Conservation (phyloP, 2,797 vertebrate species). For the Periparus ater region DNA sequence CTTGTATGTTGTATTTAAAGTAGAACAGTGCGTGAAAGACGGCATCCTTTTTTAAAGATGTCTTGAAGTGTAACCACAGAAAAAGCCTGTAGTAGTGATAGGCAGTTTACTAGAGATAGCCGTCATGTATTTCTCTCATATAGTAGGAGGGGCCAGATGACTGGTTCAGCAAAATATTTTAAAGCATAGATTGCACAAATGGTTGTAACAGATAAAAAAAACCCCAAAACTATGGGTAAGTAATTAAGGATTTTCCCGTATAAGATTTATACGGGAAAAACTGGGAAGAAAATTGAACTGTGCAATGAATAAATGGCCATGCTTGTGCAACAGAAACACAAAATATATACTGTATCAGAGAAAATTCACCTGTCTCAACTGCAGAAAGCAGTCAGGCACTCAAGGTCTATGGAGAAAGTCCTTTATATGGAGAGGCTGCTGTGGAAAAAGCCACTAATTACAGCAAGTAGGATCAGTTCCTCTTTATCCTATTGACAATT, state of each 20-base stretch:
- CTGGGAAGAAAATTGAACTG: neutral
- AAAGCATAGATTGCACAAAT: neutral
- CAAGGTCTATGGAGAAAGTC: neutral
- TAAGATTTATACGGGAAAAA: neutral
- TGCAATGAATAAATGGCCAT: neutral
- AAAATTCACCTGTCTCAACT: neutral
- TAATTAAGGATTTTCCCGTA: neutral
- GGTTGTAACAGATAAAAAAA: neutral
- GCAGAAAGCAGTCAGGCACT: neutral
- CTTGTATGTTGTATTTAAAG: neutral
- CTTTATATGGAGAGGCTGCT: neutral
- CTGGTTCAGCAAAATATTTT: neutral
- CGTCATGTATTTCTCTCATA: neutral
- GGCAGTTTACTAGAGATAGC: neutral
- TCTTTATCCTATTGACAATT: constrained; percentile 43
- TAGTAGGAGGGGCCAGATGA: neutral
- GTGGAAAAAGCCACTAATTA: neutral
- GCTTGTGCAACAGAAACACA: neutral
- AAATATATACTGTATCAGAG: neutral
- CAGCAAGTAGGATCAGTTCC: constrained; percentile 18
- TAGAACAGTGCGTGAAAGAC: neutral
- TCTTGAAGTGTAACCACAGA: neutral
- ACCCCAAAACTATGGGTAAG: neutral
- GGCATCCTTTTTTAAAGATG: neutral
- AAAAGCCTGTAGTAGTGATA: neutral